Conservation (phyloP, 2,888 invertebrate genomes). For the Lamellibrachia satsuma region DNA sequence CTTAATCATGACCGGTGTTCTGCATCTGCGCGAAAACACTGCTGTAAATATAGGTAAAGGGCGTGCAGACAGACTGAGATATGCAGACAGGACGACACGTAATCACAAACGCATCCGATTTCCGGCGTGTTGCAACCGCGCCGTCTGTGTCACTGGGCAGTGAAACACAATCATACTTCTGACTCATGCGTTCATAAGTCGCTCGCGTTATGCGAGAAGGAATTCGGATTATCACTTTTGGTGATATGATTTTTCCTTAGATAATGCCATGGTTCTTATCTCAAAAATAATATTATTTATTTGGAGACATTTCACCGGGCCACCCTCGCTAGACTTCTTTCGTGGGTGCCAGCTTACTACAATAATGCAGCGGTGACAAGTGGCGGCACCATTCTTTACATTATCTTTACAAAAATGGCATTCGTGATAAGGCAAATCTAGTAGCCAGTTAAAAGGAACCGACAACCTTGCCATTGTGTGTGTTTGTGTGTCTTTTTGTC, state of each 20-base stretch:
- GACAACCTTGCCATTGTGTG: too few relatives aligned
- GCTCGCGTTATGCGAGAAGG: not conserved
- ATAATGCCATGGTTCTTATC: too few relatives aligned
- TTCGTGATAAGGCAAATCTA: too few relatives aligned
- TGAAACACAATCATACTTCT: not conserved
- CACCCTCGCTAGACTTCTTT: too few relatives aligned
- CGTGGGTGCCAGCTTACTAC: too few relatives aligned
- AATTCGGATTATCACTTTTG: slow-evolving; percentile 8
- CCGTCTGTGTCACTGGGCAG: not conserved
- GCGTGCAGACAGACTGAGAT: not conserved
- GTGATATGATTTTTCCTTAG: not conserved
- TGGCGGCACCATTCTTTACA: too few relatives aligned
- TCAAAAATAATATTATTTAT: too few relatives aligned
- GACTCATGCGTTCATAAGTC: not conserved
- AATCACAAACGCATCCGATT: not conserved
- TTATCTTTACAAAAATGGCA: too few relatives aligned
- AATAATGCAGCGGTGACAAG: too few relatives aligned
- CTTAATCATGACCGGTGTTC: not conserved
- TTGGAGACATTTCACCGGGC: too few relatives aligned
- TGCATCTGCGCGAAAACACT: not conserved
- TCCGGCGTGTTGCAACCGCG: not conserved
- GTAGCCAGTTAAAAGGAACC: too few relatives aligned
- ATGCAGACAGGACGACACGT: not conserved
- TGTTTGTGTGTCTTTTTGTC: too few relatives aligned
- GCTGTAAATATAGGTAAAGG: not conserved